Conservation (phyloP, 2,113 vertebrate species). For the Aphyosemion australe region DNA sequence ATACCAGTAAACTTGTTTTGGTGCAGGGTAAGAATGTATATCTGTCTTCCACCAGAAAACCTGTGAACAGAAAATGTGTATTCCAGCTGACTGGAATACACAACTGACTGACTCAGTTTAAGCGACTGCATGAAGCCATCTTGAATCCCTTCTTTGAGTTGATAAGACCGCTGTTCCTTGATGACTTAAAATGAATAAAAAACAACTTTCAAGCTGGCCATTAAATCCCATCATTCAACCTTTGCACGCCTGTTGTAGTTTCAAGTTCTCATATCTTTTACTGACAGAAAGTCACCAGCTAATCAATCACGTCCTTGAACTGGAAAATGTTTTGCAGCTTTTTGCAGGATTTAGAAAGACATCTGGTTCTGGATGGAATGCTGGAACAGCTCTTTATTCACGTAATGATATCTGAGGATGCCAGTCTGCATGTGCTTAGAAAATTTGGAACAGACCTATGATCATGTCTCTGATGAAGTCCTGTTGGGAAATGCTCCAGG, state of each 20-base stretch:
- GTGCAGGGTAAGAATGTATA: no score
- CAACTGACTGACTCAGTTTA: neutral
- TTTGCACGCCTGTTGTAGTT: slow-evolving; percentile 1
- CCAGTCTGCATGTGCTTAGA: neutral
- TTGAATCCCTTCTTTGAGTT: slow-evolving; percentile 9
- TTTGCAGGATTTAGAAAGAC: neutral
- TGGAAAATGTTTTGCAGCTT: slow-evolving; percentile 10
- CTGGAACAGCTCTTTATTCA: neutral
- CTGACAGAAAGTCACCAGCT: slow-evolving; percentile 11
- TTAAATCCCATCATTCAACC: neutral
- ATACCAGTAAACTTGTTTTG: no score
- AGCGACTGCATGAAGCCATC: slow-evolving; percentile 1
- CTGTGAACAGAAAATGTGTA: slow-evolving; percentile 35
- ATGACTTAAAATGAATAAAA: slow-evolving; percentile 19
- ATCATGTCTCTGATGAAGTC: no score
- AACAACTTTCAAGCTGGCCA: slow-evolving; percentile 1
- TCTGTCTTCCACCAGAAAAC: neutral
- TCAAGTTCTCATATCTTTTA: neutral
- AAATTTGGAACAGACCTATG: neutral
- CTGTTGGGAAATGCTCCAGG: no score
- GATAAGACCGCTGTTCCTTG: slow-evolving; percentile 18
- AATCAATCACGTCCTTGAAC: slow-evolving; percentile 10
- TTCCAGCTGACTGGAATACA: no score
- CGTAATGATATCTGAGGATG: neutral
- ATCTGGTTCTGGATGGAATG: neutral